Evolutionary conservation across 2,113 vertebrate species (phyloP).

Genomic region (Pantherophis guttatus): DNA sequence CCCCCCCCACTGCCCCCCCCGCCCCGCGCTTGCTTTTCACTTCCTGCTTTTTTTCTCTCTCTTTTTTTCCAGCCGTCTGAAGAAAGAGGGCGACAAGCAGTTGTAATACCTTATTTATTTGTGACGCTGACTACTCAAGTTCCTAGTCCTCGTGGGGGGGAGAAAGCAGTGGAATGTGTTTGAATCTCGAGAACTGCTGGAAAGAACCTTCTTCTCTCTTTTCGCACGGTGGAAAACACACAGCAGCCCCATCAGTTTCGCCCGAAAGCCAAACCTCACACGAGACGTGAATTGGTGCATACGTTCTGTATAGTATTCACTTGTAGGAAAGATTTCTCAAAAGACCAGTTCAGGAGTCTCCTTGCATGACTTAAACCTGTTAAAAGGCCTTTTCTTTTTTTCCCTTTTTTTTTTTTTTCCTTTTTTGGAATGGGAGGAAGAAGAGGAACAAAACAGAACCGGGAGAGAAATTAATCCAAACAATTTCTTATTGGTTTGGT

Average conservation of each 20-base stretch:
- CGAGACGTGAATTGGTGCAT: slow-evolving; percentile 65
- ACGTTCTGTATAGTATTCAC: slow-evolving; percentile 71
- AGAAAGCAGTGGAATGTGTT: slow-evolving; percentile 76
- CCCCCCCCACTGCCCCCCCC: too few relatives aligned
- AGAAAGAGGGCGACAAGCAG: slow-evolving; percentile 99
- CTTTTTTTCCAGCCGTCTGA: slow-evolving; percentile 87
- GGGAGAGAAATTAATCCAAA: slow-evolving; percentile 69
- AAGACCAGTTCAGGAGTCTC: slow-evolving; percentile 78
- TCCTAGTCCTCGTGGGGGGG: slow-evolving; percentile 64
- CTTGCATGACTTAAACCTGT: slow-evolving; percentile 87
- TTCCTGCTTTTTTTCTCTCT: too few relatives aligned
- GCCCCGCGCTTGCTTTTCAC: not conserved
- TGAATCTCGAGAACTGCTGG: slow-evolving; percentile 70
- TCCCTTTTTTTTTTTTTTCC: slow-evolving; percentile 18
- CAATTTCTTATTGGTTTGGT: slow-evolving; percentile 62
- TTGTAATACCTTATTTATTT: slow-evolving; percentile 86
- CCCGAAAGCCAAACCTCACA: slow-evolving; percentile 61
- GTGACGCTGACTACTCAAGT: slow-evolving; percentile 76
- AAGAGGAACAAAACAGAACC: slow-evolving; percentile 38
- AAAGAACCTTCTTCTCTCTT: slow-evolving; percentile 77
- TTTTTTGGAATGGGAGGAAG: not conserved
- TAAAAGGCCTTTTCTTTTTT: slow-evolving; percentile 61
- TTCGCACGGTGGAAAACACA: slow-evolving; percentile 47
- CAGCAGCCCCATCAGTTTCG: not conserved
- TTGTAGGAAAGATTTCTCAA: slow-evolving; percentile 85